phyloP scores from a whole-genome alignment of 2,113 vertebrate species.

The Choloepus hoffmanni region DNA sequence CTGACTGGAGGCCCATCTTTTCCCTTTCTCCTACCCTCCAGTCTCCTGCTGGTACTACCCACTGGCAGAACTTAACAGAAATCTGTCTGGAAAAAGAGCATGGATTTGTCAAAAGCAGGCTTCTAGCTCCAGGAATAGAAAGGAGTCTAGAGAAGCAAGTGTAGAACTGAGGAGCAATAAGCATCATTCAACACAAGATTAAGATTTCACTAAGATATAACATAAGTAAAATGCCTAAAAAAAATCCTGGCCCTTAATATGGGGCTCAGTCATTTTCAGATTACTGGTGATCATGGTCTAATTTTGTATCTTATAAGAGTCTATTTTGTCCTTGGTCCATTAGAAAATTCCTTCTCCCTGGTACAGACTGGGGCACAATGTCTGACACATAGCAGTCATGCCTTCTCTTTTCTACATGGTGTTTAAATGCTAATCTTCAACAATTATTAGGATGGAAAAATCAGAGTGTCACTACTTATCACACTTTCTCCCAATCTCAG shows the following conservation, averaged over 20 bases:
- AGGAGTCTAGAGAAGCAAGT: not conserved
- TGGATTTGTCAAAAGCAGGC: not conserved
- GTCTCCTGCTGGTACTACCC: not conserved
- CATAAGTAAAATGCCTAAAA: too few relatives aligned
- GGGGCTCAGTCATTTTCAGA: too few relatives aligned
- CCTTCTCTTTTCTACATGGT: too few relatives aligned
- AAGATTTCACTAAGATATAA: too few relatives aligned
- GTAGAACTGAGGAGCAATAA: not conserved
- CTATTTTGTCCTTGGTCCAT: too few relatives aligned
- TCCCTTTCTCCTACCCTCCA: not conserved
- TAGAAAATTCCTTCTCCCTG: too few relatives aligned
- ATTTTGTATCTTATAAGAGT: too few relatives aligned
- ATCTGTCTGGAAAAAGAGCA: not conserved
- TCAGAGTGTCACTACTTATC: not conserved
- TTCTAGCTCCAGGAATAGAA: not conserved
- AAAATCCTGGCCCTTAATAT: too few relatives aligned
- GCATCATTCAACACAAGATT: not conserved
- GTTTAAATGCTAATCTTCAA: not conserved
- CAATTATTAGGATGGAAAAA: not conserved
- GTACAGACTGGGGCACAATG: too few relatives aligned
- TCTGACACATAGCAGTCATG: too few relatives aligned
- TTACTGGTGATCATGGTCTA: too few relatives aligned
- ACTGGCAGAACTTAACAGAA: not conserved
- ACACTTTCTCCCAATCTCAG: not conserved
- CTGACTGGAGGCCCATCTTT: not conserved